Evolutionary conservation across 2,113 vertebrate genomes (phyloP), one percentile per base, ranked within the genome.

Genomic region (Pangasianodon hypophthalmus): DNA sequence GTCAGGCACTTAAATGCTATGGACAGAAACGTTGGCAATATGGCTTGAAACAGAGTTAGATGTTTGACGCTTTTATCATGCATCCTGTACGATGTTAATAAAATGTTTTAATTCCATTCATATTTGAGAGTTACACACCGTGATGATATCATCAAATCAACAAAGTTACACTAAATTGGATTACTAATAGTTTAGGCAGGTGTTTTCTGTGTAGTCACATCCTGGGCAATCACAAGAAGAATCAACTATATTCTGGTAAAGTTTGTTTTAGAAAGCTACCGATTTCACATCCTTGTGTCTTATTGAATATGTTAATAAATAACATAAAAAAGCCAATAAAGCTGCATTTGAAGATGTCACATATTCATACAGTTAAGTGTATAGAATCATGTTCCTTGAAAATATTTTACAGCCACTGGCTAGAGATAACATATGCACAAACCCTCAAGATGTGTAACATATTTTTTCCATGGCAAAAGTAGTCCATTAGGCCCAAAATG

Each of bases 381-480:
- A 52, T 7, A 50, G n/a, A 84, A 44, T 26, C 18, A 26, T 41
- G 16, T 46, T 84, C 37, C 37, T 44, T 62, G 29, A 62, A 58
- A 54, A 32, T 82, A 54, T 54, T 82, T 50, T 80, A n/a, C 75
- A 79, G 29, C 46, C 26, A 29, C 41, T 84, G 19, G 10, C 56
- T 79, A 89, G 11, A 75, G n/a, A 32, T 84, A 85, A 82, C 46
- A 73, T 18, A 14, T 52, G 46, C 29, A 86, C 58, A 89, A 88
- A 88, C 85, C 88, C 85, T 75, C 69, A 84, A 85, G 46, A 75
- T 58, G 32, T 69, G 4, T 44, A 58, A 58, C 24, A 90, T 67
- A 67, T 54, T 37, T 82, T 82, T 91, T 90, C 91, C 89, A 24
- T 92, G 87, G 86, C 67, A 90, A 83, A 50, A 46, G 4, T 37